Percentiles rank a stretch among this genome's conserved stretches.
phyloP scores from a whole-genome alignment of 1,140 invertebrate species.

The Ceratitis capitata region DNA sequence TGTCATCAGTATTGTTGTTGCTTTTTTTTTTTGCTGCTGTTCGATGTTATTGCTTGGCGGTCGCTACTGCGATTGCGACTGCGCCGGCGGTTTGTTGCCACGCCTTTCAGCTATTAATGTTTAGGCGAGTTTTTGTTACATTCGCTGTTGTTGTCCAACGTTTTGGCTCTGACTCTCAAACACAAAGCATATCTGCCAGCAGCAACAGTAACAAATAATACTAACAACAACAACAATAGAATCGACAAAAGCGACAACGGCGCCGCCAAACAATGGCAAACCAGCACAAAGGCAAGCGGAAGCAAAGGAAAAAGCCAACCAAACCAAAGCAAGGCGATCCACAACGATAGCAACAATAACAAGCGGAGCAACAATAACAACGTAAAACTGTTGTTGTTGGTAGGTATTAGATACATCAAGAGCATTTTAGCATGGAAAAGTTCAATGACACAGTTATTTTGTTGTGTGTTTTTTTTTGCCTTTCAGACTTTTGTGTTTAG shows the following conservation, averaged over 20 bases:
- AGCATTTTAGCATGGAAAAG: not conserved
- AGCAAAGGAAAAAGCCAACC: constrained; percentile 27
- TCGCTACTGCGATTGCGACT: not conserved
- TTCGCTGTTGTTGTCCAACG: not conserved
- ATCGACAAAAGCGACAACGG: not conserved
- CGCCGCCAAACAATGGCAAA: constrained; percentile 2
- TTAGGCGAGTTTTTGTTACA: not conserved
- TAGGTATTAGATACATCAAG: too few relatives aligned
- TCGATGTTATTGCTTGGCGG: not conserved
- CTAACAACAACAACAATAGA: not conserved
- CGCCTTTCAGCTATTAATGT: not conserved
- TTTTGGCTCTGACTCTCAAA: not conserved
- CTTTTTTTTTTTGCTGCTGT: not conserved
- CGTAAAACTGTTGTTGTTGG: too few relatives aligned
- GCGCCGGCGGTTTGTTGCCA: not conserved
- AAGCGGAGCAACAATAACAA: not conserved
- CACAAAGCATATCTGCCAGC: constrained; percentile 13
- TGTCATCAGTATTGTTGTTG: not conserved
- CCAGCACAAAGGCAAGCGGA: not conserved
- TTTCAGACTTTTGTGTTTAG: constrained; percentile 24
- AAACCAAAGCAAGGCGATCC: too few relatives aligned
- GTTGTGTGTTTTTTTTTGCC: too few relatives aligned
- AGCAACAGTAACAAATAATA: constrained; percentile 7
- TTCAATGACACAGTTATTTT: constrained; percentile 34
- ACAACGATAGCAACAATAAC: not conserved